Base-by-base conservation (phyloP, 2,113 vertebrate species). In the Pseudolaguvia tuberculata region DNA sequence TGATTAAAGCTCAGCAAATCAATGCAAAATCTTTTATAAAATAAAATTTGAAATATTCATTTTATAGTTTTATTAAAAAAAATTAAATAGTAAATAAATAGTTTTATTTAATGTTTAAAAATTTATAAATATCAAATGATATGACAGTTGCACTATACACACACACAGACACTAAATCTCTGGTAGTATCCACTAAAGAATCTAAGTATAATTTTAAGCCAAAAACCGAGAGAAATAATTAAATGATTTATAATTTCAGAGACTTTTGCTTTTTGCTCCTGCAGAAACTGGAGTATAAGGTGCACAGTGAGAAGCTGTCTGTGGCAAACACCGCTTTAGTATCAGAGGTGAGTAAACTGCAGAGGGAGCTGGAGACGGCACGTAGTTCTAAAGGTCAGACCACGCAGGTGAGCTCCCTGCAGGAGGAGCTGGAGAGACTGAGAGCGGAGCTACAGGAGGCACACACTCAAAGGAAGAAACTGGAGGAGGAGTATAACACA, bases 201-300 rank as follows among this genome's bases (percentile, higher is more conserved):
- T n/a, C n/a, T n/a, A n/a, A n/a, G n/a, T n/a, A n/a, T n/a, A n/a
- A n/a, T n/a, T n/a, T n/a, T n/a, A n/a, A n/a, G n/a, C n/a, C n/a
- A n/a, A n/a, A n/a, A n/a, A n/a, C n/a, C n/a, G n/a, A n/a, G n/a
- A n/a, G n/a, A n/a, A 4, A 35, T 35, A 35, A 35, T 35, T 35
- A 0, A 7, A 31, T 45, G 13, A 23, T 25, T 23, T 47, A 17
- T n/a, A 4, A 62, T 14, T 13, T n/a, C 7, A 42, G 4, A 18
- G 23, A 48, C 21, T 9, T 9, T 20, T 1, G 3, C 9, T 66
- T 17, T 42, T 21, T 53, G 17, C 47, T 42, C 42, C 12, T 70
- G 2, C 85, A 99, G 96, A 92, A 89, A 81, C 94, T 95, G 76
- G 95, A 95, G 27, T 85, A 87, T 79, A 91, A 85, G 52, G 76